Evolutionary conservation across 2,113 vertebrate species (phyloP).

Genomic region (Myxocyprinus asiaticus): DNA sequence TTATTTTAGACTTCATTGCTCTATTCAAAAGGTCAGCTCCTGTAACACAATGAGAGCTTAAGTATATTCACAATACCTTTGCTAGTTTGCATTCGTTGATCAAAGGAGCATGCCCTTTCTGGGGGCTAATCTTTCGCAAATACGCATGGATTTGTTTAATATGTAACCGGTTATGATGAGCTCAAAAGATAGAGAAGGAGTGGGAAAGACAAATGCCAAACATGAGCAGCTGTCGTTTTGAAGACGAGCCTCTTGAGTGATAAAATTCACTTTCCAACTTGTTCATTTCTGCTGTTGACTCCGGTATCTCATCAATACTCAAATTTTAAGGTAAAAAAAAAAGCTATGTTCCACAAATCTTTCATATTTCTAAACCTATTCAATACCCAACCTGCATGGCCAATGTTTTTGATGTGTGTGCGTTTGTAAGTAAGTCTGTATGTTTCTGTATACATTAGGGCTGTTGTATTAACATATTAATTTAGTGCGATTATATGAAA

Average conservation of each 20-base stretch:
- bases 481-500: neutral
- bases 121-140: conserved; percentile 91
- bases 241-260: conserved; percentile 7
- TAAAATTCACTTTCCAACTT: neutral
- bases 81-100: conserved; percentile 77
- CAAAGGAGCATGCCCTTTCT: conserved; percentile 77
- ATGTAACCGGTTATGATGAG: conserved; percentile 68
- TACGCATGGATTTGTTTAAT: conserved; percentile 78
- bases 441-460: no score
- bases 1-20: conserved; percentile 84
- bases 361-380: neutral
- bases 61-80: conserved; percentile 85
- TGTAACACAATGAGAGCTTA: conserved; percentile 87
- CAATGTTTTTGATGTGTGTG: no score
- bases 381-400: no score
- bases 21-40: conserved; percentile 82
- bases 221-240: conserved; percentile 32
- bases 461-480: neutral
- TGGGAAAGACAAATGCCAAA: conserved; percentile 57
- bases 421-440: no score
- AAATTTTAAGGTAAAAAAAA: neutral
- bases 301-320: neutral
- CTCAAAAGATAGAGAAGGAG: conserved; percentile 47
- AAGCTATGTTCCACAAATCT: neutral
- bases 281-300: conserved; percentile 4